A percentile compares a stretch with the other conserved stretches of the same genome.
phyloP scores from a whole-genome alignment of 2,888 invertebrate species.

The Electrophaes corylata region DNA sequence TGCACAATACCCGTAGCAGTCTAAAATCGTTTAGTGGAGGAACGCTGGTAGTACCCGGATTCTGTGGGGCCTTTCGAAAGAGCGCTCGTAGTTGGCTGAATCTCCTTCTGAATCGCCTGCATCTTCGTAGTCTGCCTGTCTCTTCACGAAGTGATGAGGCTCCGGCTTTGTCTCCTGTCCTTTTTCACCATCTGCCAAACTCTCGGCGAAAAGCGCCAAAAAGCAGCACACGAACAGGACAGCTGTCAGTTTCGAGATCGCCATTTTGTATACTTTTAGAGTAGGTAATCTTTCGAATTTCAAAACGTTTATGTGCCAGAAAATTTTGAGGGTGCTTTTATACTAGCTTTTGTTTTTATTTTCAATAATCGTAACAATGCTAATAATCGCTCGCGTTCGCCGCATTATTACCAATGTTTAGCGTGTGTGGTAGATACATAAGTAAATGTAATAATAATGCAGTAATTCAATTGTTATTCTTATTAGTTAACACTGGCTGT shows the following conservation, averaged over 20 bases:
- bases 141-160: conserved; percentile 57
- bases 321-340: conserved; percentile 36
- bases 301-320: conserved; percentile 16
- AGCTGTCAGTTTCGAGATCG: conserved; percentile 50
- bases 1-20: conserved; percentile 35
- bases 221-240: conserved; percentile 51
- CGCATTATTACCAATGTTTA: conserved; percentile 34
- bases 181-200: conserved; percentile 36
- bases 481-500: neutral
- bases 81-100: conserved; percentile 48
- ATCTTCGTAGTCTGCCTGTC: conserved; percentile 57
- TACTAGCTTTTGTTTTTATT: conserved; percentile 40
- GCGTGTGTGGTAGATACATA: conserved; percentile 10
- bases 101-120: conserved; percentile 47
- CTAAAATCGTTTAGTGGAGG: conserved; percentile 51
- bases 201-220: conserved; percentile 43
- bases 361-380: conserved; percentile 37
- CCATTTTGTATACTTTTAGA: conserved; percentile 52
- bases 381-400: conserved; percentile 18
- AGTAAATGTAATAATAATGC: conserved; percentile 5
- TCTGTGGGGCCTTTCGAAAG: conserved; percentile 60
- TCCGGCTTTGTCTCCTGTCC: conserved; percentile 6
- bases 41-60: conserved; percentile 66
- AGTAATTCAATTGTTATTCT: neutral
- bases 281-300: conserved; percentile 26